Evolutionary conservation across 37 sponge, comb jelly and placozoan genomes (phyloP), one percentile per base, ranked within the genome.

Genomic region (Ianthella basta): DNA sequence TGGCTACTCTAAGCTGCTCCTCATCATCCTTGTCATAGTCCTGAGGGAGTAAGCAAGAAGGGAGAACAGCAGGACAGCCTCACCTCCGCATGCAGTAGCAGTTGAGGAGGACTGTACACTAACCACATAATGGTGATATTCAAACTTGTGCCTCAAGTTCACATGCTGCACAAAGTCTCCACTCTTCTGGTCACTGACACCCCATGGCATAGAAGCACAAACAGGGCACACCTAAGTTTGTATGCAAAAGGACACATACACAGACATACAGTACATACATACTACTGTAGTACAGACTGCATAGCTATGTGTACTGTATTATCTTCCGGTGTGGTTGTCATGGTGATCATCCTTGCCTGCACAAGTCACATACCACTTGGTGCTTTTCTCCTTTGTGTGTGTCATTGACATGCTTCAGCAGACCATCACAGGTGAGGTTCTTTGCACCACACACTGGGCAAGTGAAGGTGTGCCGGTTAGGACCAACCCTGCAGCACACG

Each of bases 171-270:
- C 66, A 67, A 92, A 90, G 60, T 95, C 79, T 2, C 72, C 67
- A 59, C 95, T 92, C 36, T 37, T 56, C 75, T 92, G 93, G 60
- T 77, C 25, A 10, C 86, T 55, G 57, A 80, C 61, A 0, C 95
- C 95, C 95, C 95, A 95, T 0, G 95, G 95, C 95, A 95, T 95
- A 53, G 83, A 73, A 15, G 81, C 80, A 89, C 95, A 95, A 12
- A 95, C 56, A 15, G 95, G 95, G 83, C 95, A 95, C 39, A 92
- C 88, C 95, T 94, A 60, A 32, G 19, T 14, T n/a, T n/a, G n/a
- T n/a, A n/a, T n/a, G n/a, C n/a, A n/a, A n/a, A n/a, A n/a, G n/a
- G n/a, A n/a, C n/a, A n/a, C n/a, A 44, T 44, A 44, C 50, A 44
- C 50, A 44, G 50, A 8, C 50, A 29, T 20, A 70, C 1, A 70